These are phyloP conservation scores for Elysia crispata DNA, from an alignment of 2,888 invertebrate genomes.

Conservation along the genomic window DNA sequence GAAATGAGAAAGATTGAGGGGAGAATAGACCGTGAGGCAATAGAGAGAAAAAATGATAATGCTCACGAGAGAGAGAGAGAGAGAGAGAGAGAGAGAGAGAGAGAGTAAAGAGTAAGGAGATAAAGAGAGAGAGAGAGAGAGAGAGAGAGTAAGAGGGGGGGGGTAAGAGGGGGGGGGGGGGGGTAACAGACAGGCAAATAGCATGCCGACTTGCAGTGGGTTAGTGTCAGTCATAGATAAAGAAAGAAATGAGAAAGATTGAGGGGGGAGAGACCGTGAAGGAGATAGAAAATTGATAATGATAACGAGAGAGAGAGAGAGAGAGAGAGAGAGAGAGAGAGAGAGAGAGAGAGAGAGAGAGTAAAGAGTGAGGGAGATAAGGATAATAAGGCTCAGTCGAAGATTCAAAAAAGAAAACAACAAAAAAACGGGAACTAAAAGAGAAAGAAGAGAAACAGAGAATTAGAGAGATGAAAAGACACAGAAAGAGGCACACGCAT, in stretches of 20 bases:
- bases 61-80: background rate
- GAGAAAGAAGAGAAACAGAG: background rate
- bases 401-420: no score
- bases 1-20: background rate
- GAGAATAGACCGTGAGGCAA: slow-evolving; percentile 1
- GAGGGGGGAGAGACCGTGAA: background rate
- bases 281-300: background rate
- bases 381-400: background rate
- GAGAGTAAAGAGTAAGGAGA: background rate
- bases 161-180: slow-evolving; percentile 20
- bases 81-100: slow-evolving; percentile 22
- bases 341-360: no score
- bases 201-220: no score
- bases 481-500: no score
- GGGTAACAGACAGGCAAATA: slow-evolving; percentile 2
- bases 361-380: background rate
- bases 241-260: slow-evolving; percentile 2
- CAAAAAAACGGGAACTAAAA: no score
- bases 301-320: slow-evolving; percentile 1
- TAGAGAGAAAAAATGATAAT: background rate
- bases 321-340: slow-evolving; percentile 22
- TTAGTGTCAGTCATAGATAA: no score
- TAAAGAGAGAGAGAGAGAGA: background rate
- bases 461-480: no score
- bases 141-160: background rate